These are phyloP conservation scores for Nyctibius bracteatus DNA, from an alignment of 2,113 vertebrate genomes.

Conservation along the genomic window DNA sequence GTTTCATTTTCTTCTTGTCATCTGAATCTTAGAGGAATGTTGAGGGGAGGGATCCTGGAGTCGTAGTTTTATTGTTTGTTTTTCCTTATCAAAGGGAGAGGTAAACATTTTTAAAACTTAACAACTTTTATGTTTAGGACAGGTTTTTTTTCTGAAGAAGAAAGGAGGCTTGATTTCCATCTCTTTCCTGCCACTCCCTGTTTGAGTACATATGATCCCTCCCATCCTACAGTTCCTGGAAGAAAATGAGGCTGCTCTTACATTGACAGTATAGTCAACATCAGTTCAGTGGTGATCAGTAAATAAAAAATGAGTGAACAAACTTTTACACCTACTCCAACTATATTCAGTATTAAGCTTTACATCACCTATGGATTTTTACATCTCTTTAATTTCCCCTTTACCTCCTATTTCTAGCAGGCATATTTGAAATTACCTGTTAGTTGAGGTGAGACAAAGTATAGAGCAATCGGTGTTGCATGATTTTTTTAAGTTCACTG, in stretches of 20 bases:
- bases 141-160: neutral
- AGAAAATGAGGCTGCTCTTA: neutral
- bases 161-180: constrained; percentile 30
- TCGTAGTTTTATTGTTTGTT: neutral
- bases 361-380: neutral
- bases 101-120: neutral
- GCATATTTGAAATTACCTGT: neutral
- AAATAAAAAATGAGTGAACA: neutral
- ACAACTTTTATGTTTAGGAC: neutral
- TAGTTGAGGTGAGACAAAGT: neutral
- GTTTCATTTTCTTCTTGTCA: neutral
- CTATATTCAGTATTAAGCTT: neutral
- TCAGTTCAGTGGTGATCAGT: neutral
- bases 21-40: neutral
- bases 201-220: neutral
- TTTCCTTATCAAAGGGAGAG: neutral
- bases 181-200: constrained; percentile 40
- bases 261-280: neutral
- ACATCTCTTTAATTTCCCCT: neutral
- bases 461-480: accelerated
- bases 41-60: neutral
- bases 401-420: neutral
- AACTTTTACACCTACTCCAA: neutral
- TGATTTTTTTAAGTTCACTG: neutral
- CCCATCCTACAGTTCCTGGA: neutral